Evolutionary conservation across 2,113 vertebrate genomes (phyloP).

Genomic region (Urocynchramus pylzowi): DNA sequence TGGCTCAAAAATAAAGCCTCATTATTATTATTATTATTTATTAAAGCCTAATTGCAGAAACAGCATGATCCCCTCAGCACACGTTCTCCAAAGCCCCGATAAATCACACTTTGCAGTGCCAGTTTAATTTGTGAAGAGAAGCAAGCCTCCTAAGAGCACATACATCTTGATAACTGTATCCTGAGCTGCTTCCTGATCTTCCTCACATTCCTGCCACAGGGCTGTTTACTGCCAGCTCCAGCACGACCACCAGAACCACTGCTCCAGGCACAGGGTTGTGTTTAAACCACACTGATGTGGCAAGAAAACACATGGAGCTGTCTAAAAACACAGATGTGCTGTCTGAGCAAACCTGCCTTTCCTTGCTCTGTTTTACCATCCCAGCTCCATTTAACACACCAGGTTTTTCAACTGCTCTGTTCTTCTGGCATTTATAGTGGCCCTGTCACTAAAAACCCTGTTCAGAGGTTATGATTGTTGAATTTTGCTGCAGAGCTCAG

Average conservation of each 20-base stretch:
- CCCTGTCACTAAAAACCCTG: not conserved
- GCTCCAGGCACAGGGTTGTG: not conserved
- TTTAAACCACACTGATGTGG: not conserved
- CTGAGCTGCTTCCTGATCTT: conserved; percentile 17
- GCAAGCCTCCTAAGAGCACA: not conserved
- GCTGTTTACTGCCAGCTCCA: not conserved
- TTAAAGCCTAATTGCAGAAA: conserved; percentile 37
- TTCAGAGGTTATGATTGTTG: not conserved
- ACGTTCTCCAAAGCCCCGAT: not conserved
- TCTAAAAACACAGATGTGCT: not conserved
- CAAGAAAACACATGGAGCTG: not conserved
- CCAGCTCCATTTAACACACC: not conserved
- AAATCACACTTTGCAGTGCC: not conserved
- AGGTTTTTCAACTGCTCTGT: not conserved
- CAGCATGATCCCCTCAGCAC: not conserved
- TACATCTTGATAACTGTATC: conserved; percentile 41
- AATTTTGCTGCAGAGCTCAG: not conserved
- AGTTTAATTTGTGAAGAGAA: not conserved
- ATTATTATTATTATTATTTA: conserved; percentile 6
- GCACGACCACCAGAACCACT: not conserved
- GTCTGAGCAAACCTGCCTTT: not conserved
- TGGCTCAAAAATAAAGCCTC: conserved; percentile 6
- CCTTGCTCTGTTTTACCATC: not conserved
- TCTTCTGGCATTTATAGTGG: not conserved
- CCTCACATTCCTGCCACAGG: not conserved